phyloP scores from a whole-genome alignment of 2,888 invertebrate species.

The Timema podura region DNA sequence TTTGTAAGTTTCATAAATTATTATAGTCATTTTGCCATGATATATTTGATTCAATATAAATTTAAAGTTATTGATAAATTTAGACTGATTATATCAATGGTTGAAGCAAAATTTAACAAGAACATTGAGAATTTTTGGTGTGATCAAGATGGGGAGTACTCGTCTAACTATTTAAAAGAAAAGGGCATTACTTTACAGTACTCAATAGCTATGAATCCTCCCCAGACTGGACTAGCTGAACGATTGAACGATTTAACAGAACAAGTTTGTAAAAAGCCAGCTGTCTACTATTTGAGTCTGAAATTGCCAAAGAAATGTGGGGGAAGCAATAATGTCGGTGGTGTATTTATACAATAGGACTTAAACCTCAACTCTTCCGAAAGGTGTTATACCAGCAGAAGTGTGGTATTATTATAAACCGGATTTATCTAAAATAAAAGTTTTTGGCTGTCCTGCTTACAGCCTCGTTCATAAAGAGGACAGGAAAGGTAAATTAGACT shows the following conservation, averaged over 20 bases:
- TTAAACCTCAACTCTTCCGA: not conserved
- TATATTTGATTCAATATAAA: not conserved
- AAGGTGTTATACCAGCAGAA: not conserved
- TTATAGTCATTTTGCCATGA: not conserved
- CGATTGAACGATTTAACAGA: not conserved
- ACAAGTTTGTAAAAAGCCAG: not conserved
- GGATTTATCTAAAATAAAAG: not conserved
- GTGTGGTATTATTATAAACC: not conserved
- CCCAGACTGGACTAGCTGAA: not conserved
- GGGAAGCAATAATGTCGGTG: not conserved
- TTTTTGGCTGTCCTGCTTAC: constrained; percentile 5
- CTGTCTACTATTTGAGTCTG: not conserved
- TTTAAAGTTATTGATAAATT: not conserved
- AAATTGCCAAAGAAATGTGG: not conserved
- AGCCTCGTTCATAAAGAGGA: not conserved
- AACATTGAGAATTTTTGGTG: not conserved
- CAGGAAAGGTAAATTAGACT: not conserved
- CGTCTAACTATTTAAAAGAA: not conserved
- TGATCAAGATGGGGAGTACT: not conserved
- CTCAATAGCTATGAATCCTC: not conserved
- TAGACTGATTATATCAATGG: not conserved
- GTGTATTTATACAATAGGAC: not conserved
- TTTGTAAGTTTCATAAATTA: not conserved
- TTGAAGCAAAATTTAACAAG: not conserved
- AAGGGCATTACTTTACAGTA: not conserved